Evolutionary conservation across 2,888 invertebrate species (phyloP).

Genomic region (Linhomoeus sp.): DNA sequence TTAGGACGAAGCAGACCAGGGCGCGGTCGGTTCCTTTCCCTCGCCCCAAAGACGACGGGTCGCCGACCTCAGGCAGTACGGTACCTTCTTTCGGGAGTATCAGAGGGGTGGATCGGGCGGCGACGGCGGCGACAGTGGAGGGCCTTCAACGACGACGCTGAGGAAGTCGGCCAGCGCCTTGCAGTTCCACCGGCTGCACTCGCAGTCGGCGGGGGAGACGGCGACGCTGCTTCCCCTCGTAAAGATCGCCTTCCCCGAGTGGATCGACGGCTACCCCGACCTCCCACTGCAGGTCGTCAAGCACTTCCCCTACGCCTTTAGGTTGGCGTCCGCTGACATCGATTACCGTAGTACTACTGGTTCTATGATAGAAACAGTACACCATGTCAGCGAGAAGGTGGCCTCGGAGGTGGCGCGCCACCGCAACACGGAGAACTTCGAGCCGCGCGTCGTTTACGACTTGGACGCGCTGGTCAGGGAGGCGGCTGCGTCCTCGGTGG

Average conservation of each 20-base stretch:
- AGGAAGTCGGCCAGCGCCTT: not conserved
- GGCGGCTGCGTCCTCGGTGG: slow-evolving; percentile 1
- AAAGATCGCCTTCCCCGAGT: slow-evolving; percentile 54
- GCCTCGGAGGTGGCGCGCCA: slow-evolving; percentile 6
- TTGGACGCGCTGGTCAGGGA: slow-evolving; percentile 38
- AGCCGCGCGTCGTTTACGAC: slow-evolving; percentile 47
- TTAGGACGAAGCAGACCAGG: too few species aligned
- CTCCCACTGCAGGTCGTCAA: slow-evolving; percentile 38
- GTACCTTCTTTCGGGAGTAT: too few species aligned
- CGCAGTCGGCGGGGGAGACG: slow-evolving; percentile 11
- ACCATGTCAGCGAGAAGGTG: not conserved
- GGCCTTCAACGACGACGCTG: slow-evolving; percentile 22
- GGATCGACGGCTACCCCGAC: slow-evolving; percentile 39
- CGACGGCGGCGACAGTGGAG: too few species aligned
- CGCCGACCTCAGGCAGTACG: too few species aligned
- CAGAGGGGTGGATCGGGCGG: too few species aligned
- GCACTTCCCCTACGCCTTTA: not conserved
- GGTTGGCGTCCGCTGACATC: not conserved
- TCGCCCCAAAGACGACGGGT: too few species aligned
- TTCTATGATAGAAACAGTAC: too few species aligned
- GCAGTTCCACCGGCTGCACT: too few species aligned
- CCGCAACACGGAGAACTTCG: slow-evolving; percentile 38
- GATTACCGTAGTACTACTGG: not conserved
- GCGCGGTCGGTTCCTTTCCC: too few species aligned
- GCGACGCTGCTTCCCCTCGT: slow-evolving; percentile 46